Conservation (phyloP, 2,888 invertebrate species). For the Hypsopygia costalis region DNA sequence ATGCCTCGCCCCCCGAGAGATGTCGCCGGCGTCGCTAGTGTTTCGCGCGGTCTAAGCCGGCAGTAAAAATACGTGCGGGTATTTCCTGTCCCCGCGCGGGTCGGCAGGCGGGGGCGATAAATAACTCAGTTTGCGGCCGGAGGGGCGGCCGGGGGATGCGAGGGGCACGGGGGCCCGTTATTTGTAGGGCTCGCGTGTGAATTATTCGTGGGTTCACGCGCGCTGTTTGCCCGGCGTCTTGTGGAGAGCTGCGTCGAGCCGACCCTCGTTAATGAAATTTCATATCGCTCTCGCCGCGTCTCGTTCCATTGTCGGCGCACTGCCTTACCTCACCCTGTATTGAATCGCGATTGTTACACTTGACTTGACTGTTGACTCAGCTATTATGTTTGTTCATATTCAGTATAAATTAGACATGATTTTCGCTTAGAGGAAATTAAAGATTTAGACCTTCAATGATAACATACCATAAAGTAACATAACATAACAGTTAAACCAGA, state of each 20-base stretch:
- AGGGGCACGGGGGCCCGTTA: slow-evolving; percentile 51
- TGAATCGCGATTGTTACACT: slow-evolving; percentile 62
- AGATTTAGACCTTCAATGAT: no score
- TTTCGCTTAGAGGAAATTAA: no score
- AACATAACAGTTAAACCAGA: no score
- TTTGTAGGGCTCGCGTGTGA: slow-evolving; percentile 80
- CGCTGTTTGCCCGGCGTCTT: slow-evolving; percentile 71
- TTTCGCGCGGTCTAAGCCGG: slow-evolving; percentile 48
- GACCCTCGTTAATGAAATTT: slow-evolving; percentile 78
- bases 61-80: slow-evolving; percentile 76
- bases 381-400: slow-evolving; percentile 33
- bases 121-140: slow-evolving; percentile 73
- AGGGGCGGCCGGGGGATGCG: slow-evolving; percentile 21
- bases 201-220: slow-evolving; percentile 80
- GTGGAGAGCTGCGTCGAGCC: slow-evolving; percentile 45
- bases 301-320: slow-evolving; percentile 52
- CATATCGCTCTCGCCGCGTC: slow-evolving; percentile 59
- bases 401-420: slow-evolving; percentile 24
- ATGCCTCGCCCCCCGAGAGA: slow-evolving; percentile 48
- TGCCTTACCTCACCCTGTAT: slow-evolving; percentile 40
- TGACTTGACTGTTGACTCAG: slow-evolving; percentile 48
- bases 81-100: slow-evolving; percentile 64
- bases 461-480: no score
- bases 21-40: slow-evolving; percentile 61
- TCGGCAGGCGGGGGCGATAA: slow-evolving; percentile 61